These are phyloP conservation scores for Gadus chalcogrammus DNA, from an alignment of 2,113 vertebrate species.

Conservation along the genomic window DNA sequence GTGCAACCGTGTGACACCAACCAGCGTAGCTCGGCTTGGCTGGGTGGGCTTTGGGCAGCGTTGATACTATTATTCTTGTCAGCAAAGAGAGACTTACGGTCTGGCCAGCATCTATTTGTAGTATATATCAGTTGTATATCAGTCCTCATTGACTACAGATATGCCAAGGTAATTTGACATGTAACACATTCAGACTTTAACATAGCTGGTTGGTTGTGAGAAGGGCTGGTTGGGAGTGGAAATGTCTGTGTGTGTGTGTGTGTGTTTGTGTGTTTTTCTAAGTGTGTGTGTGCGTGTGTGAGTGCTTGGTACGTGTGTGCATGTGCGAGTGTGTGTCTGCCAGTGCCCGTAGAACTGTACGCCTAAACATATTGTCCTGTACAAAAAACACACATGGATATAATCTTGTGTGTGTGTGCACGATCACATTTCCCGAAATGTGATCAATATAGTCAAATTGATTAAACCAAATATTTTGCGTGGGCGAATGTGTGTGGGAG, in stretches of 20 bases:
- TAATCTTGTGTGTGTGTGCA: too few species aligned
- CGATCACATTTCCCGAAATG: too few species aligned
- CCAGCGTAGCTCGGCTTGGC: too few species aligned
- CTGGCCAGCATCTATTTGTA: too few species aligned
- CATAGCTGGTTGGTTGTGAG: not conserved
- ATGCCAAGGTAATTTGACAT: too few species aligned
- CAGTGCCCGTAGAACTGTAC: not conserved
- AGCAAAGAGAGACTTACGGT: too few species aligned
- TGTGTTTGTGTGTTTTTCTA: not conserved
- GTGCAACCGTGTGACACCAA: too few species aligned
- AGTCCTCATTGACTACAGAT: too few species aligned
- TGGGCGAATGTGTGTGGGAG: not conserved
- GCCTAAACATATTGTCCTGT: not conserved
- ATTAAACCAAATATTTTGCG: not conserved
- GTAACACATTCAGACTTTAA: constrained; percentile 37
- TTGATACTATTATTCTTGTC: too few species aligned
- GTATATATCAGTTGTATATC: too few species aligned
- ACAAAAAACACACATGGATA: not conserved
- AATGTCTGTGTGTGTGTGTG: not conserved
- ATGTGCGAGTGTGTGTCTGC: constrained; percentile 2
- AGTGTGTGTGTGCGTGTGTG: not conserved
- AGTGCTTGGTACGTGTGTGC: constrained; percentile 3
- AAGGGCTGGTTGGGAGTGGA: not conserved
- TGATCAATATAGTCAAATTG: too few species aligned
- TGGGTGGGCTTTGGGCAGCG: too few species aligned